phyloP scores from a whole-genome alignment of 2,113 vertebrate genomes.

The Opisthocomus hoazin region DNA sequence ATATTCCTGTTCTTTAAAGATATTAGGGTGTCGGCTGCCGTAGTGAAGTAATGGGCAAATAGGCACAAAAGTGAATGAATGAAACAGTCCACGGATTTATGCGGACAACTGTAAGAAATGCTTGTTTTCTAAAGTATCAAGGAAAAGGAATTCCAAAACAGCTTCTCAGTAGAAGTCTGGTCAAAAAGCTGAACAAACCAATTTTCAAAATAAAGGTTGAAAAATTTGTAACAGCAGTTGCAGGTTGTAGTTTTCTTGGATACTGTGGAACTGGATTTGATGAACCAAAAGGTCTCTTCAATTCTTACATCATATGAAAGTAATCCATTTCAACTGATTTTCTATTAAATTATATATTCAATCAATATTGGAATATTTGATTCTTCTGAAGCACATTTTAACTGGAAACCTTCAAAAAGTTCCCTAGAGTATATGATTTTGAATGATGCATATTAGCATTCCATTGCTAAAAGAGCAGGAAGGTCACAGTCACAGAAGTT shows the following conservation, averaged over 20 bases:
- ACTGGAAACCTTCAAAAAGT: not conserved
- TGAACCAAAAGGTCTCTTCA: not conserved
- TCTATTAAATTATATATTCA: not conserved
- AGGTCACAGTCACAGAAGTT: not conserved
- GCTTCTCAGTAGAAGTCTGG: not conserved
- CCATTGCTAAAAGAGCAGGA: not conserved
- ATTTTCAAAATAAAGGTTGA: not conserved
- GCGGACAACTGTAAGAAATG: not conserved
- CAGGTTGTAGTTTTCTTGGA: not conserved
- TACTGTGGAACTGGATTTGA: not conserved
- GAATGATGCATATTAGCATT: not conserved
- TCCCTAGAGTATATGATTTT: not conserved
- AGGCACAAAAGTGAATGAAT: not conserved
- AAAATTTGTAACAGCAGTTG: not conserved
- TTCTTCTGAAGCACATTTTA: not conserved
- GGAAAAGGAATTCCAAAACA: not conserved
- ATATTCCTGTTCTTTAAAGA: not conserved
- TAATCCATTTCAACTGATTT: not conserved
- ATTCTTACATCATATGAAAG: not conserved
- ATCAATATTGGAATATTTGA: not conserved
- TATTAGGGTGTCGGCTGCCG: not conserved
- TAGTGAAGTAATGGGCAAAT: not conserved
- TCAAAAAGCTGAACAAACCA: not conserved
- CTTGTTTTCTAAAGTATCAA: not conserved
- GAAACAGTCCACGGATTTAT: not conserved